Conservation (phyloP, 1,140 invertebrate species). For the Pseudobourletiella spinata region DNA sequence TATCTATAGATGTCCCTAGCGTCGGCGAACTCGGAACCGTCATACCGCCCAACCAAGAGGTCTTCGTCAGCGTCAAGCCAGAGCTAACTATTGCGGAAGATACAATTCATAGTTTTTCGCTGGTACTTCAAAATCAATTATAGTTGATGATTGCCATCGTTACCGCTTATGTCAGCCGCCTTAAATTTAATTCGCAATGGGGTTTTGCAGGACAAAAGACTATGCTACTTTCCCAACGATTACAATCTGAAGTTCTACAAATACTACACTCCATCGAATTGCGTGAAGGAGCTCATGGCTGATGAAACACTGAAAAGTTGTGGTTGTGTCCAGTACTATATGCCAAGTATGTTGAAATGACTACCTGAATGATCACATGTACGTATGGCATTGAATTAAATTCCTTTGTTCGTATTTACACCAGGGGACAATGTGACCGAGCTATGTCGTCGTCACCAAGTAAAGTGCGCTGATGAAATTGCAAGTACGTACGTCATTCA, state of each 20-base stretch:
- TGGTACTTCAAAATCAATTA: constrained; percentile 7
- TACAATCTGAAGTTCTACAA: constrained; percentile 21
- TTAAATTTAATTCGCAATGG: background rate
- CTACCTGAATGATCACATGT: background rate
- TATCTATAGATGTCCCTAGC: constrained; percentile 27
- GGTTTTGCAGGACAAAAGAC: constrained; percentile 21
- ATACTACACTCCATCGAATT: constrained; percentile 29
- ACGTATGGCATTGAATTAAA: background rate
- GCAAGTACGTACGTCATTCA: background rate
- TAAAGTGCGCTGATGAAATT: constrained; percentile 17
- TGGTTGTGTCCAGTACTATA: constrained; percentile 28
- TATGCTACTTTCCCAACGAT: constrained; percentile 31
- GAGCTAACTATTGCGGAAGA: constrained; percentile 30
- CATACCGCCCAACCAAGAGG: constrained; percentile 25
- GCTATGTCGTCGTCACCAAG: constrained; percentile 22
- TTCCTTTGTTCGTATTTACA: background rate
- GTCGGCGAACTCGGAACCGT: constrained; percentile 30
- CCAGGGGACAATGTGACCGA: constrained; percentile 7
- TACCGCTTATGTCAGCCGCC: background rate
- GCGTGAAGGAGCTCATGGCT: constrained; percentile 33
- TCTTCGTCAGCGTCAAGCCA: constrained; percentile 23
- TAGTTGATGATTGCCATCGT: background rate
- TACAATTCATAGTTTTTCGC: constrained; percentile 18
- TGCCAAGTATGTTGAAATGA: constrained; percentile 27
- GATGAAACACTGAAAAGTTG: constrained; percentile 17